phyloP scores from a whole-genome alignment of 2,797 vertebrate species.

The Macropus fuliginosus region DNA sequence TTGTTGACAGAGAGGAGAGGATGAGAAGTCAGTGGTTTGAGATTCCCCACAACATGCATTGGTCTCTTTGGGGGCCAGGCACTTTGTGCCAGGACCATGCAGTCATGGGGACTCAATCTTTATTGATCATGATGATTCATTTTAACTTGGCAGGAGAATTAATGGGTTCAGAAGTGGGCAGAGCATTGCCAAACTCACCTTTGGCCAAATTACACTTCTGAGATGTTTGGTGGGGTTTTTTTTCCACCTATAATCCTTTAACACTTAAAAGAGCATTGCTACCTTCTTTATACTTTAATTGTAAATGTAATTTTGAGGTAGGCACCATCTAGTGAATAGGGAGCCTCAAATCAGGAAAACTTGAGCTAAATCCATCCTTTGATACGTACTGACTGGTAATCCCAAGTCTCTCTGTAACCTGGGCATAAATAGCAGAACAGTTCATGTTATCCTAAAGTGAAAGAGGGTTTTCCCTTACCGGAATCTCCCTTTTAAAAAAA shows the following conservation, averaged over 20 bases:
- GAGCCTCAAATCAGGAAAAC: background rate
- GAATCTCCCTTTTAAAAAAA: background rate
- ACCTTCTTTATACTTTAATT: background rate
- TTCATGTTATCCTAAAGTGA: background rate
- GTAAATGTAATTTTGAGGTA: background rate
- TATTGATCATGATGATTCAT: background rate
- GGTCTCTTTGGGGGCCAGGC: background rate
- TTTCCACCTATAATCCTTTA: background rate
- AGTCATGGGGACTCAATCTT: background rate
- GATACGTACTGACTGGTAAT: background rate
- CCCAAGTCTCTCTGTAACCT: background rate
- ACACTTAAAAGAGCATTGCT: background rate
- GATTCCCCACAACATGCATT: background rate
- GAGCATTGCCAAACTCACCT: background rate
- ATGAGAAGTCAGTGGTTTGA: background rate
- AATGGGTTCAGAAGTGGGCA: background rate
- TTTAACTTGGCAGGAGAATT: background rate
- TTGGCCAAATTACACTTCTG: background rate
- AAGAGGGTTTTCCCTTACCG: background rate
- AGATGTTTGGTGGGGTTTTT: background rate
- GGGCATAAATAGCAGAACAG: background rate
- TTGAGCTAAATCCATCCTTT: background rate
- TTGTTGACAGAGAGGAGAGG: background rate
- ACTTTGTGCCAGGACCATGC: background rate
- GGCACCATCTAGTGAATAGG: background rate